phyloP scores from a whole-genome alignment of 2,113 vertebrate species.

The Pipa parva region DNA sequence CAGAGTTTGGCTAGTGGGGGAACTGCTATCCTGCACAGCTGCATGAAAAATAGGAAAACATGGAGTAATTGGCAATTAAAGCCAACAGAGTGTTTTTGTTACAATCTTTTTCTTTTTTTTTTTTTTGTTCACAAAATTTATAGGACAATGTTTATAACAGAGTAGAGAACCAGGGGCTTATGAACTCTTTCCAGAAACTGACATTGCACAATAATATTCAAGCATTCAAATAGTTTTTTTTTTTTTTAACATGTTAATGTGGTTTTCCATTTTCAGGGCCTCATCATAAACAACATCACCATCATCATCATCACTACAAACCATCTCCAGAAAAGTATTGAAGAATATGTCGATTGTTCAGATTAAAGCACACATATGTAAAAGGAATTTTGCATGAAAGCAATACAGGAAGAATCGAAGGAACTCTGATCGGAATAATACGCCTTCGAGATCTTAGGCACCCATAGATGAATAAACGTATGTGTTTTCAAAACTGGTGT shows the following conservation, averaged over 20 bases:
- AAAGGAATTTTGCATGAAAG: slow-evolving; percentile 26
- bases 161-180: background rate
- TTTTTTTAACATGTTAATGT: background rate
- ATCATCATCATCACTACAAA: slow-evolving; percentile 73
- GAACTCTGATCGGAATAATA: slow-evolving; percentile 35
- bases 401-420: slow-evolving; percentile 10
- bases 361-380: background rate
- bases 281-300: slow-evolving; percentile 76
- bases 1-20: slow-evolving; percentile 7
- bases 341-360: slow-evolving; percentile 36
- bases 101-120: slow-evolving; percentile 33
- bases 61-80: slow-evolving; percentile 29
- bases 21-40: slow-evolving; percentile 23
- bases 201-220: too few species aligned
- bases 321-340: slow-evolving; percentile 76
- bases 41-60: slow-evolving; percentile 5
- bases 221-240: background rate
- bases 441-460: background rate
- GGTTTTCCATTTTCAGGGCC: slow-evolving; percentile 61
- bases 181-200: too few species aligned
- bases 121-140: slow-evolving; percentile 29
- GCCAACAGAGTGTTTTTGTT: slow-evolving; percentile 26
- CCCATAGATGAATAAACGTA: slow-evolving; percentile 40
- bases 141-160: background rate
- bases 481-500: slow-evolving; percentile 16